Conservation (phyloP, 2,113 vertebrate genomes). For the Daphoenositta chrysoptera region DNA sequence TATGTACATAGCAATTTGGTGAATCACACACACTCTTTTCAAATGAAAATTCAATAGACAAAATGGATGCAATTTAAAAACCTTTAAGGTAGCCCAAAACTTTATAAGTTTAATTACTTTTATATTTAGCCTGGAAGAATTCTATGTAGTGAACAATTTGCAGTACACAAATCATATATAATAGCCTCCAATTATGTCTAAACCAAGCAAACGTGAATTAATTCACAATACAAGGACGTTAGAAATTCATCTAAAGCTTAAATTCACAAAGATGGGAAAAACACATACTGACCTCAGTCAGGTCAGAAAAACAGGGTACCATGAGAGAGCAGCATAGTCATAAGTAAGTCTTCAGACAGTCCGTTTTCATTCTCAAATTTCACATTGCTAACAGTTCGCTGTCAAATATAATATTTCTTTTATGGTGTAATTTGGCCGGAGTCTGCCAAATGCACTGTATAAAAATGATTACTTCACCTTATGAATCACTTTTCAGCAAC, state of each 20-base stretch:
- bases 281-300: neutral
- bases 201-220: neutral
- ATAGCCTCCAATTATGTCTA: neutral
- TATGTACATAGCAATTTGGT: neutral
- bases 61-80: neutral
- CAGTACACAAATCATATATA: neutral
- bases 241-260: neutral
- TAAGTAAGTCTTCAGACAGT: neutral
- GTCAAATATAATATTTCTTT: constrained; percentile 60
- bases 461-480: constrained; percentile 52
- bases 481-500: constrained; percentile 57
- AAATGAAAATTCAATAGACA: neutral
- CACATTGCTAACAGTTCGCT: neutral
- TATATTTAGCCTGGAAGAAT: neutral
- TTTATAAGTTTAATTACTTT: neutral
- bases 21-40: neutral
- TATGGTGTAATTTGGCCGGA: constrained; percentile 40
- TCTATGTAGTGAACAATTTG: neutral
- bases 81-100: neutral
- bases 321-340: neutral
- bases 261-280: neutral
- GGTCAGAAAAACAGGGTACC: neutral
- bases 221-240: neutral
- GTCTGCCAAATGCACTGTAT: constrained; percentile 28
- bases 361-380: constrained; percentile 5